phyloP scores from a whole-genome alignment of 2,113 vertebrate genomes.

The Leucosticte australis region DNA sequence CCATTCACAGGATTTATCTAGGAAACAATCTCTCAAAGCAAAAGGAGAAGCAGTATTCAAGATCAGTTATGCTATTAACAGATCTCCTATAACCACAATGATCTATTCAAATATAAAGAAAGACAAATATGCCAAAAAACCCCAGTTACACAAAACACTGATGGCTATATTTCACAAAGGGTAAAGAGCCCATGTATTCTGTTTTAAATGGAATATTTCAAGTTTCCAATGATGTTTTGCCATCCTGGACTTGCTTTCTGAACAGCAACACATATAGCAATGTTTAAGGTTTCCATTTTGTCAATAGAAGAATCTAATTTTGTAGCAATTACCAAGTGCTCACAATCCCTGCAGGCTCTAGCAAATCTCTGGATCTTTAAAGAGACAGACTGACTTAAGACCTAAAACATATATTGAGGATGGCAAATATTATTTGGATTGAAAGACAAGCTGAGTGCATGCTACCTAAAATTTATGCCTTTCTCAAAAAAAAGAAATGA shows the following conservation, averaged over 20 bases:
- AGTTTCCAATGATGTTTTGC: background rate
- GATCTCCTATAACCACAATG: background rate
- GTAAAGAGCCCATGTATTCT: rapidly evolving
- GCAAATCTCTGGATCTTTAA: background rate
- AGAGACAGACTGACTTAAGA: background rate
- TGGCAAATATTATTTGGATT: background rate
- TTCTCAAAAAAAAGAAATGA: background rate
- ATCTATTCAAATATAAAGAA: background rate
- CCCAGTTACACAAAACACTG: background rate
- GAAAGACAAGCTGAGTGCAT: background rate
- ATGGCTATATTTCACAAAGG: background rate
- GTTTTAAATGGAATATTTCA: background rate
- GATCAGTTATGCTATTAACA: background rate
- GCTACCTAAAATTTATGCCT: background rate
- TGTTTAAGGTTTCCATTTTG: background rate
- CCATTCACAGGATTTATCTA: background rate
- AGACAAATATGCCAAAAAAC: background rate
- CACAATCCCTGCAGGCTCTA: background rate
- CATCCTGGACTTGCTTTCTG: background rate
- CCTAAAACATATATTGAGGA: background rate
- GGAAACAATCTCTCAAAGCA: background rate
- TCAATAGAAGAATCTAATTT: background rate
- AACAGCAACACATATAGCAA: background rate
- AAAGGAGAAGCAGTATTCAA: background rate
- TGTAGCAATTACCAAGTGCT: background rate